These are phyloP conservation scores for Tortrix viridana DNA, from an alignment of 2,888 invertebrate genomes.

Conservation along the genomic window DNA sequence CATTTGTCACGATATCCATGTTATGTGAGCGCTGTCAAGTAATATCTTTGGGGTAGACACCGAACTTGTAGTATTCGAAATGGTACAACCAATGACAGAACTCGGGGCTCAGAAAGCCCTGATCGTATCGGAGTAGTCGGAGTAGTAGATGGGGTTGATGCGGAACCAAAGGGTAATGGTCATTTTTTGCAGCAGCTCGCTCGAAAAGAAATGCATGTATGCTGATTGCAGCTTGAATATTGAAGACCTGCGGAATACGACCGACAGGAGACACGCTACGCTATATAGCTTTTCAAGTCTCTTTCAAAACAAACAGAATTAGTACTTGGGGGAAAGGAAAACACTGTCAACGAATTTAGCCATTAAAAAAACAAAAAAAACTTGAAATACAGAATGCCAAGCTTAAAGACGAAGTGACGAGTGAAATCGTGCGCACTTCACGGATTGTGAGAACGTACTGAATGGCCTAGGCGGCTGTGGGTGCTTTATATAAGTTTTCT, in stretches of 20 bases:
- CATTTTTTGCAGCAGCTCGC: slow-evolving; percentile 77
- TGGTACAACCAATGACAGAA: slow-evolving; percentile 78
- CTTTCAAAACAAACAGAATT: slow-evolving; percentile 47
- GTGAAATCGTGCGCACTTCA: slow-evolving; percentile 49
- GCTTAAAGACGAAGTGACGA: slow-evolving; percentile 23
- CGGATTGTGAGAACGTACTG: slow-evolving; percentile 51
- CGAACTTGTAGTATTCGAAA: slow-evolving; percentile 80
- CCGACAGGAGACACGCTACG: slow-evolving; percentile 17
- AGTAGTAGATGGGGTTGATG: slow-evolving; percentile 87
- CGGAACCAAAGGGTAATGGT: slow-evolving; percentile 80
- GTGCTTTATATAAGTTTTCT: slow-evolving; percentile 67
- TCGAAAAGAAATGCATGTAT: slow-evolving; percentile 77
- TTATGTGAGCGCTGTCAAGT: slow-evolving; percentile 64
- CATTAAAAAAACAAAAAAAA: slow-evolving; percentile 59
- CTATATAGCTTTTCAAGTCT: slow-evolving; percentile 36
- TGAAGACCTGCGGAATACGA: slow-evolving; percentile 34
- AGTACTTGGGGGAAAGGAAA: slow-evolving; percentile 71
- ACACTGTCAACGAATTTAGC: slow-evolving; percentile 76
- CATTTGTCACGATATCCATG: slow-evolving; percentile 85
- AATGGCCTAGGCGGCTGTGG: slow-evolving; percentile 50
- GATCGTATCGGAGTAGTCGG: slow-evolving; percentile 88
- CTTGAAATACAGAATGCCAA: slow-evolving; percentile 40
- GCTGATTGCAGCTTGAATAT: slow-evolving; percentile 64
- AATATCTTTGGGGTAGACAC: slow-evolving; percentile 75
- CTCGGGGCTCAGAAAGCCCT: slow-evolving; percentile 63